Evolutionary conservation across 2,797 vertebrate species (phyloP).

Genomic region (Phrynocephalus guinanensis): DNA sequence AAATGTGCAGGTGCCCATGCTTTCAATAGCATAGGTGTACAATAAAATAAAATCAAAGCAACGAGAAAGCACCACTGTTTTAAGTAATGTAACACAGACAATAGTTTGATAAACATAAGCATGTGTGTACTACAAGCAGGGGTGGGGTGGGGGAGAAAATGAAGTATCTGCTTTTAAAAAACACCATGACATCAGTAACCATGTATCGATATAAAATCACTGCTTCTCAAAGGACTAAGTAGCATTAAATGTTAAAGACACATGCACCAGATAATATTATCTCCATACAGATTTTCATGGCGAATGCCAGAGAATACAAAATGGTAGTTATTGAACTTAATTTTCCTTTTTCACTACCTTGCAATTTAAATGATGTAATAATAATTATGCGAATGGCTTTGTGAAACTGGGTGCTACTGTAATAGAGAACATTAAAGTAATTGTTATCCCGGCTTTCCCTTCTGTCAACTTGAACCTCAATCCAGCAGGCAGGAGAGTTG

Average conservation of each 20-base stretch:
- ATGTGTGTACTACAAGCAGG: constrained; percentile 19
- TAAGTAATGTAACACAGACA: constrained; percentile 42
- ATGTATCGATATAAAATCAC: constrained; percentile 2
- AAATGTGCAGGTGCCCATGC: constrained; percentile 54
- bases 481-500: neutral
- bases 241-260: constrained; percentile 55
- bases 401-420: neutral
- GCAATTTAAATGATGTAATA: constrained; percentile 23
- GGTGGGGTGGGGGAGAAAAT: constrained; percentile 26
- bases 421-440: constrained; percentile 48
- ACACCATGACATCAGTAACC: neutral
- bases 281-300: constrained; percentile 39
- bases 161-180: constrained; percentile 47
- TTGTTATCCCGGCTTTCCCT: constrained; percentile 54
- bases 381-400: constrained; percentile 37
- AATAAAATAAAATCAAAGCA: too few relatives aligned
- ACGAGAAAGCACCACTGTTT: constrained; percentile 26
- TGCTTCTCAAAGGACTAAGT: constrained; percentile 19
- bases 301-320: constrained; percentile 44
- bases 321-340: constrained; percentile 49
- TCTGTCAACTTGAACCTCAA: constrained; percentile 19
- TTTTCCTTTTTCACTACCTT: constrained; percentile 29
- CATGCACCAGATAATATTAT: constrained; percentile 9
- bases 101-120: constrained; percentile 64
- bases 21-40: constrained; percentile 45